phyloP scores from a whole-genome alignment of 2,888 invertebrate genomes.

The Linnaemya vulpina region DNA sequence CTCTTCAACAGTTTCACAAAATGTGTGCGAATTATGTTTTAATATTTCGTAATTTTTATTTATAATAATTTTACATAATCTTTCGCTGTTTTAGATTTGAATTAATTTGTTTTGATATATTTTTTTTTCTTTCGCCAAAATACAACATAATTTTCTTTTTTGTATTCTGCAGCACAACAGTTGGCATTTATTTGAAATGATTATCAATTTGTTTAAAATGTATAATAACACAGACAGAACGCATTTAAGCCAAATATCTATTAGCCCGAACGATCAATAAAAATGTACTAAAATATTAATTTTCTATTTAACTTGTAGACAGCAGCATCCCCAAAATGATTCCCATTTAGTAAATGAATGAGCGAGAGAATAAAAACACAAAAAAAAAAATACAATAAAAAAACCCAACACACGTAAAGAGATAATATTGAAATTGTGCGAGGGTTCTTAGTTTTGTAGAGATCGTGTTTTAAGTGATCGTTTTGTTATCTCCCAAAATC shows the following conservation, averaged over 20 bases:
- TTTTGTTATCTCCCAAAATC: background rate
- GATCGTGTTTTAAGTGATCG: background rate
- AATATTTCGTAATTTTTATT: background rate
- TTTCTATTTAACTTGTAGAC: constrained; percentile 13
- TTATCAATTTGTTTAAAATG: background rate
- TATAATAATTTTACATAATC: constrained; percentile 22
- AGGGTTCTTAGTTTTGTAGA: background rate
- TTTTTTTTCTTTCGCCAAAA: background rate
- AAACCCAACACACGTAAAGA: background rate
- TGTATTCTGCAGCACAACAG: background rate
- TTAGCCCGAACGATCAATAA: constrained; percentile 44
- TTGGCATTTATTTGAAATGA: constrained; percentile 5
- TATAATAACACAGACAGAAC: background rate
- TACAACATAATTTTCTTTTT: constrained; percentile 17
- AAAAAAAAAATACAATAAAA: background rate
- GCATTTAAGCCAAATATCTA: constrained; percentile 6
- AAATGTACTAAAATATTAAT: constrained; percentile 49
- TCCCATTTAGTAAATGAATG: background rate
- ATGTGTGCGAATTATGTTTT: constrained; percentile 7
- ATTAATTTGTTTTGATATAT: constrained; percentile 32
- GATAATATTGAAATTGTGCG: background rate
- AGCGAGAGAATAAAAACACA: background rate
- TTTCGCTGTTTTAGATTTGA: constrained; percentile 9
- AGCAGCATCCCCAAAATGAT: constrained; percentile 43
- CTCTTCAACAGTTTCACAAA: background rate